Conservation (phyloP, 2,888 invertebrate genomes). For the Gortyna flavago region DNA sequence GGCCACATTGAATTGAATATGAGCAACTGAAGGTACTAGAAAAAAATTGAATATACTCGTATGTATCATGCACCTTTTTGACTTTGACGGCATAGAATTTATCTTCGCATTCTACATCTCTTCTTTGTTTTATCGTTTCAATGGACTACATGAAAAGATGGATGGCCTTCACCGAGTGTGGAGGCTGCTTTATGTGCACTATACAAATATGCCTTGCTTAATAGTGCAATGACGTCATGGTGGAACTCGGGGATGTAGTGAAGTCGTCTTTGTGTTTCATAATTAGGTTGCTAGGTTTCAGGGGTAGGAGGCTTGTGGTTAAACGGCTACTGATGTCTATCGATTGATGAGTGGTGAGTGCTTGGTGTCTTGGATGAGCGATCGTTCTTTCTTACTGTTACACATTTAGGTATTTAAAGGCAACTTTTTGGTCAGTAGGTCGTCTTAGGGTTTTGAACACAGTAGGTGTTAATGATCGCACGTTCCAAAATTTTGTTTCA, state of each 20-base stretch:
- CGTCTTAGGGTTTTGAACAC: too few relatives aligned
- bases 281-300: conserved; percentile 26
- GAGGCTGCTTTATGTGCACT: conserved; percentile 43
- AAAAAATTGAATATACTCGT: conserved; percentile 67
- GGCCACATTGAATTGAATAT: conserved; percentile 50
- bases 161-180: conserved; percentile 50
- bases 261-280: conserved; percentile 22
- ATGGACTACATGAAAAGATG: conserved; percentile 64
- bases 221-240: conserved; percentile 35
- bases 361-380: not conserved
- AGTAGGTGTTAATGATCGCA: too few relatives aligned
- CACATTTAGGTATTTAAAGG: too few relatives aligned
- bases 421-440: too few relatives aligned
- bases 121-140: conserved; percentile 66
- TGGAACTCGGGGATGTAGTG: conserved; percentile 6
- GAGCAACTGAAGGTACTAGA: conserved; percentile 45
- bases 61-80: conserved; percentile 51
- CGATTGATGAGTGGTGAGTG: not conserved
- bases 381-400: not conserved
- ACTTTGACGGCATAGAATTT: conserved; percentile 54
- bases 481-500: too few relatives aligned
- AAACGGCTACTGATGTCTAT: not conserved
- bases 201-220: conserved; percentile 27
- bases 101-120: conserved; percentile 58
- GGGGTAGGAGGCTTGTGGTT: not conserved